Conservation (phyloP, 2,113 vertebrate genomes). For the Gobiocypris rarus region DNA sequence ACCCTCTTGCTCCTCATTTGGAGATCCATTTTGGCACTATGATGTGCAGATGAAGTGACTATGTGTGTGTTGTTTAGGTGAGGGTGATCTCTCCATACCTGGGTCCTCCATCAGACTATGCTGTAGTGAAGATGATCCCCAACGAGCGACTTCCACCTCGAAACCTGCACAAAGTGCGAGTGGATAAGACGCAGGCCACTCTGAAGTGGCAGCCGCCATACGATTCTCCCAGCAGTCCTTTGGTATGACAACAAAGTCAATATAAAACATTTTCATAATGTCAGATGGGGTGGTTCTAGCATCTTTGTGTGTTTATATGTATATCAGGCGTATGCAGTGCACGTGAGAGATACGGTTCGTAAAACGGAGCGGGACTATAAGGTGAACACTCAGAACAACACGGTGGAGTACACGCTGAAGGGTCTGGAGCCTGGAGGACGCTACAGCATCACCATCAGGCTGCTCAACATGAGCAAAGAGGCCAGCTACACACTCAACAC, state of each 20-base stretch:
- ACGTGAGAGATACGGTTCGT: constrained; percentile 87
- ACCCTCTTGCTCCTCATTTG: neutral
- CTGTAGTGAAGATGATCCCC: constrained; percentile 94
- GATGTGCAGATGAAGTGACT: neutral
- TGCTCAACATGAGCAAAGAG: constrained; percentile 98
- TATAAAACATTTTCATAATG: neutral
- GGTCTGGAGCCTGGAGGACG: constrained; percentile 89
- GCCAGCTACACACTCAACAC: constrained; percentile 89
- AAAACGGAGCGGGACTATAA: constrained; percentile 90
- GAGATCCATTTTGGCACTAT: neutral
- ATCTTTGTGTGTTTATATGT: constrained; percentile 37
- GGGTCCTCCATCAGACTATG: constrained; percentile 88
- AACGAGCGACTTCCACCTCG: constrained; percentile 93
- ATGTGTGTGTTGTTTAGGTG: constrained; percentile 74
- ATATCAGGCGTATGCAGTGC: constrained; percentile 83
- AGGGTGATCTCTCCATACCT: constrained; percentile 85
- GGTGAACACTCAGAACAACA: constrained; percentile 86
- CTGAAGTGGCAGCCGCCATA: constrained; percentile 97
- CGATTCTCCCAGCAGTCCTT: constrained; percentile 82
- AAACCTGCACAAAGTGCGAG: constrained; percentile 85
- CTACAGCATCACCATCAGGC: constrained; percentile 88
- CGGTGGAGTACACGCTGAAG: constrained; percentile 86
- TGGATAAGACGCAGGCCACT: constrained; percentile 80
- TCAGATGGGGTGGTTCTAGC: neutral
- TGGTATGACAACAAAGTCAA: constrained; percentile 76